Base-by-base conservation (phyloP, 2,797 vertebrate genomes). In the Gymnoscopelus braueri region DNA sequence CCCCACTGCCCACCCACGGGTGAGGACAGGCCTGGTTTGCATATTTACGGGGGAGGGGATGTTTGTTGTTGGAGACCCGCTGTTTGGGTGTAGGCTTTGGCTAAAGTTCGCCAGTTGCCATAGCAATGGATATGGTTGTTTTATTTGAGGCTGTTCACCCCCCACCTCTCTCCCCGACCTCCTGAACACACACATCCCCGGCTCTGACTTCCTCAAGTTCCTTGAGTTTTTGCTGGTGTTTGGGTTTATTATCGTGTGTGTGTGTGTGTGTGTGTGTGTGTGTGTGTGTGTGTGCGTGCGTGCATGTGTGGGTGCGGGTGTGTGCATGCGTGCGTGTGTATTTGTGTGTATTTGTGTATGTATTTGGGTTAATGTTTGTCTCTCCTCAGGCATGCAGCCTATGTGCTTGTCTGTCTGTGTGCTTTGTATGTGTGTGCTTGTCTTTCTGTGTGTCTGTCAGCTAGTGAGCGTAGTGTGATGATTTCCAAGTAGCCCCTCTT, bases 21-120 rank as follows among this genome's bases (percentile, higher is more conserved):
- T 60, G 64, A 69, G 75, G 74, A 83, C 80, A 65, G 69, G 87
- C 79, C 52, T n/a, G 72, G 81, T 88, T 90, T 91, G 88, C 86
- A 91, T 90, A 90, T 91, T 91, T 92, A 89, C 84, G 76, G 84
- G 84, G 74, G 84, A 83, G 74, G 86, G 89, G 84, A 89, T 89
- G 92, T 90, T 92, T 91, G 89, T 90, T 90, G 89, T 91, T 87
- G 50, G 78, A 89, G 83, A 88, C 80, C 86, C 32, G 60, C 86
- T 90, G 85, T 88, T 89, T 84, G 85, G 87, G 73, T 84, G 88
- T 89, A 87, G 86, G 87, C 88, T 91, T 89, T 91, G 87, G 85
- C 85, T 88, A 62, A 84, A 89, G 83, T 88, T 88, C 74, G 26
- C 75, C 82, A 78, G 91, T 91, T 91, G 82, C 89, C 84, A 91